Conservation (phyloP, 2,888 invertebrate species). For the Spatulosminthurus flaviceps region DNA sequence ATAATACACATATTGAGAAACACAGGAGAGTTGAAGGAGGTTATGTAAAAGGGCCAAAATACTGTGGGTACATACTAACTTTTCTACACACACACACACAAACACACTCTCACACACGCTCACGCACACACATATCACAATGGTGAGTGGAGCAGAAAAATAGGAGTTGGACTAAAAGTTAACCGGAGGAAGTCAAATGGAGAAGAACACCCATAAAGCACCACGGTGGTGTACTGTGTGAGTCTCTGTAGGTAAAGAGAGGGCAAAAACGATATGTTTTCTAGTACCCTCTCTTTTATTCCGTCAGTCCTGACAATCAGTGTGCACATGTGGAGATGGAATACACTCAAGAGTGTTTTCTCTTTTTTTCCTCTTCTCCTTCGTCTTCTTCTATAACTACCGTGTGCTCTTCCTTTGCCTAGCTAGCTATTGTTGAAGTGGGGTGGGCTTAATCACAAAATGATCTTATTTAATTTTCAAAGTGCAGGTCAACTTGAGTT, state of each 20-base stretch:
- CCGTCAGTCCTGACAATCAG: slow-evolving; percentile 20
- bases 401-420: too few species aligned
- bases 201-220: background rate
- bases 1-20: too few species aligned
- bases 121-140: background rate
- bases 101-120: background rate
- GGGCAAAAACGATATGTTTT: background rate
- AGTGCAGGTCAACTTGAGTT: too few species aligned
- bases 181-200: background rate
- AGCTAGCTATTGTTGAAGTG: too few species aligned
- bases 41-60: background rate
- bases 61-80: background rate
- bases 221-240: background rate
- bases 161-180: background rate
- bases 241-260: slow-evolving; percentile 1
- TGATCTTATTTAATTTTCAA: too few species aligned
- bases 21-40: too few species aligned
- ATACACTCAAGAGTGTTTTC: background rate
- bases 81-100: background rate
- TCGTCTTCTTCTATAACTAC: background rate
- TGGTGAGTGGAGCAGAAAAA: background rate
- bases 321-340: slow-evolving; percentile 4
- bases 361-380: background rate
- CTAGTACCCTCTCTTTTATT: background rate
- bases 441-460: too few species aligned